Base-by-base conservation (phyloP, 1,140 invertebrate genomes). In the Venturia canescens region DNA sequence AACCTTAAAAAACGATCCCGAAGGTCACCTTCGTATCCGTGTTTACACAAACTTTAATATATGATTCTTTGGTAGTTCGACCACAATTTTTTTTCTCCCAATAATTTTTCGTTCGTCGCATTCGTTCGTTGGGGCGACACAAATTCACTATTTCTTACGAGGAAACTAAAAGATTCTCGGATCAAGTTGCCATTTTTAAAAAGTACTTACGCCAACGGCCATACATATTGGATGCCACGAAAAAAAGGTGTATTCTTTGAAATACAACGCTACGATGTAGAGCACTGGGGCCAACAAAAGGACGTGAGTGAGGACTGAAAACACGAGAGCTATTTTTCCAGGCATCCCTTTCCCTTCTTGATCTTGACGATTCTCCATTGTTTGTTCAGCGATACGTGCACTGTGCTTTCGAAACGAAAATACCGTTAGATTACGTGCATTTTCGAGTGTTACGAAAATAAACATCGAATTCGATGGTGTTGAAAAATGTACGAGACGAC, bases 161-260 rank as follows among this genome's bases (percentile, higher is more conserved):
- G n/a, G 7, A 44, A 53, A 53, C 7, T 3, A n/a, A n/a, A 53
- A 53, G n/a, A 44, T 44, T 44, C 18, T 53, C 50, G 7, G 7
- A 53, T 53, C 11, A n/a, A 18, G 18, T 53, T n/a, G 50, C n/a
- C n/a, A 53, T 53, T 53, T 53, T 53, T 53, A n/a, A 0, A 38
- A 34, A 13, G 75, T 34, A 89, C 90, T 90, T 86, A 92, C 91
- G 27, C 89, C 90, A 50, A 91, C 21, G 26, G 85, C 72, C 88
- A 89, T 89, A 63, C 89, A 91, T 80, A 91, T 91, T 5, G 90
- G 90, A 86, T 92, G 91, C 91, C 91, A 92, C 0, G 89, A 84
- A 72, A 92, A 91, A 34, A 91, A 87, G 11, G 9, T 79, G 78
- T 88, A 85, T 0, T 83, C 26, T 4, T 82, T 26, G 34, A 87